Conservation (phyloP, 2,888 invertebrate genomes). For the Drosophila fulvimacula region DNA sequence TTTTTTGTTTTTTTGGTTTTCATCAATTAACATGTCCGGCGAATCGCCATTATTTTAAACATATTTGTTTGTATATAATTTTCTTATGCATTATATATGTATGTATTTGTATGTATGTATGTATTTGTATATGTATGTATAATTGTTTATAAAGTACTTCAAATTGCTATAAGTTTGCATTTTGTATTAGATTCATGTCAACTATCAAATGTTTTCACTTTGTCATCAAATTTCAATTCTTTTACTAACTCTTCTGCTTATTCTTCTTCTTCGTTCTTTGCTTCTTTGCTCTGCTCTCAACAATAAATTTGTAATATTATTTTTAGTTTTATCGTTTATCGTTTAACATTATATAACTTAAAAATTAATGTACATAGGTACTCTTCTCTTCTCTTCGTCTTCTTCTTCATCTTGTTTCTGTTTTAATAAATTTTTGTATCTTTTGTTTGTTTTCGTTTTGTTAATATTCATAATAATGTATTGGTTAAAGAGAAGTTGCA, state of each 20-base stretch:
- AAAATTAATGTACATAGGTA: slow-evolving; percentile 58
- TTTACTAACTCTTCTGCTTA: slow-evolving; percentile 29
- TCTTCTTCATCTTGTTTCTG: not conserved
- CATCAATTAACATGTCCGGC: slow-evolving; percentile 20
- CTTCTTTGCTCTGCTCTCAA: slow-evolving; percentile 5
- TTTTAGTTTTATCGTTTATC: slow-evolving; percentile 29
- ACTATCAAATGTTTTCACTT: slow-evolving; percentile 48
- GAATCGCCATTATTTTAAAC: slow-evolving; percentile 49
- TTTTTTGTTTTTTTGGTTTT: slow-evolving; percentile 1
- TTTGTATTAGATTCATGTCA: slow-evolving; percentile 70
- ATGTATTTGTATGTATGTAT: slow-evolving; percentile 41
- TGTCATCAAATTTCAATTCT: slow-evolving; percentile 39
- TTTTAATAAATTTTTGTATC: slow-evolving; percentile 22
- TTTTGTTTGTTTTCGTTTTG: slow-evolving; percentile 22
- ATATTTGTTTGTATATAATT: slow-evolving; percentile 39
- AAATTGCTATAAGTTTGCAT: slow-evolving; percentile 80
- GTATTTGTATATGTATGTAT: slow-evolving; percentile 43
- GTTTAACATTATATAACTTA: slow-evolving; percentile 61
- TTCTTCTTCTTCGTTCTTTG: not conserved
- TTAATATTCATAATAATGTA: slow-evolving; percentile 32
- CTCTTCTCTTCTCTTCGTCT: slow-evolving; percentile 10
- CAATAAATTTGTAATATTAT: slow-evolving; percentile 28
- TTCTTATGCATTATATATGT: slow-evolving; percentile 21
- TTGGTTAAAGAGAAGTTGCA: slow-evolving; percentile 69
- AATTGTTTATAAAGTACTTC: slow-evolving; percentile 77